Percentiles rank a stretch among this genome's conserved stretches.
Evolutionary conservation across 2,797 vertebrate genomes (phyloP).

Genomic region (Bovichtus diacanthus): DNA sequence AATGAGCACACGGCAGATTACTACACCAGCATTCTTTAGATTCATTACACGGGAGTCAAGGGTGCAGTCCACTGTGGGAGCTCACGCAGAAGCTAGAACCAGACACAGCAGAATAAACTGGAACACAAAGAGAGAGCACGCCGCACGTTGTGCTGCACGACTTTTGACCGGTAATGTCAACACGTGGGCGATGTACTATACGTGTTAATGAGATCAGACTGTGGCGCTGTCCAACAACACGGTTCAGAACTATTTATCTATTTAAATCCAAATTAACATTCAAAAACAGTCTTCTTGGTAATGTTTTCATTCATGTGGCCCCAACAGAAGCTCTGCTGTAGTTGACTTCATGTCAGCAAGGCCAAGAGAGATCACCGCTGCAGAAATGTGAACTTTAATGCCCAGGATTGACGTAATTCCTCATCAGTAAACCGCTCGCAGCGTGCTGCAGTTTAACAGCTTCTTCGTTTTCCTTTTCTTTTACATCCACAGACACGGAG

Average conservation of each 20-base stretch:
- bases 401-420: constrained; percentile 22
- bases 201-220: constrained; percentile 10
- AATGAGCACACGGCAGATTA: not conserved
- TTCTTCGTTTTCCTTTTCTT: not conserved
- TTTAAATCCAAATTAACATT: not conserved
- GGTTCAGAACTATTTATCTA: not conserved
- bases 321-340: not conserved
- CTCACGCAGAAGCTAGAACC: not conserved
- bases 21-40: not conserved
- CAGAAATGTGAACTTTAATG: constrained; percentile 18
- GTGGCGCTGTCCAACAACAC: not conserved
- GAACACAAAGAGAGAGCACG: too few species aligned
- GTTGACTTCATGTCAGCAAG: not conserved
- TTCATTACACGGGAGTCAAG: not conserved
- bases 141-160: constrained; percentile 5
- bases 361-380: not conserved
- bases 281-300: too few species aligned
- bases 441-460: constrained; percentile 14
- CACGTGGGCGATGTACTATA: not conserved
- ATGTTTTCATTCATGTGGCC: not conserved
- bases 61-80: not conserved
- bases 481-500: not conserved
- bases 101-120: not conserved
- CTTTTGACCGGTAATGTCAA: constrained; percentile 3
- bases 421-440: constrained; percentile 29